Conservation (phyloP, 2,113 vertebrate species). For the Chionis minor region DNA sequence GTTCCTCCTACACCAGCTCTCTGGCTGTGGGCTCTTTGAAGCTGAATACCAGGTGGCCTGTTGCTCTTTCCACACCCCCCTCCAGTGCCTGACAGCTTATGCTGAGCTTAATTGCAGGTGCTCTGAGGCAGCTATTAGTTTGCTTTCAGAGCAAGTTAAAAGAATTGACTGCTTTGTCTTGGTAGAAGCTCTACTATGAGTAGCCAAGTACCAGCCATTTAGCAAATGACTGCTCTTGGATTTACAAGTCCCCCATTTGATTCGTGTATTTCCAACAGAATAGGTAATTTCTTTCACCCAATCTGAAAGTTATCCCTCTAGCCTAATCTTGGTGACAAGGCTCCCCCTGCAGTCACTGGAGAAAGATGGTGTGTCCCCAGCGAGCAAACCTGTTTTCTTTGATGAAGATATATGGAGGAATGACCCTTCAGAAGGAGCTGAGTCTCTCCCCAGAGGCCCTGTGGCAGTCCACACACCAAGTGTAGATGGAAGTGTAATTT, state of each 20-base stretch:
- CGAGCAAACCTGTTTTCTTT: background rate
- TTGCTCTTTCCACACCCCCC: background rate
- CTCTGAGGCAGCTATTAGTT: background rate
- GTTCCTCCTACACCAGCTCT: background rate
- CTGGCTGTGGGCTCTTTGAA: background rate
- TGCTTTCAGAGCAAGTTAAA: background rate
- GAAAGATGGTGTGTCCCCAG: background rate
- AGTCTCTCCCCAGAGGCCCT: background rate
- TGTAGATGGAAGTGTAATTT: background rate
- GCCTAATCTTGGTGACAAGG: background rate
- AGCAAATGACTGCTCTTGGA: background rate
- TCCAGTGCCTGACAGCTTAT: background rate
- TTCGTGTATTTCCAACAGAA: background rate
- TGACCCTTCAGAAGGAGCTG: background rate
- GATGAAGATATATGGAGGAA: background rate
- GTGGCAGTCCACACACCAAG: background rate
- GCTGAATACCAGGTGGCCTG: background rate
- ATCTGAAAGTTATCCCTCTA: too few relatives aligned
- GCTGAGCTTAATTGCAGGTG: background rate
- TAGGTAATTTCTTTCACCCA: background rate
- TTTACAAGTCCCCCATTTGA: rapidly evolving
- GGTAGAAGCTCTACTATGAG: background rate
- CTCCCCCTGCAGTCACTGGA: conserved; percentile 31
- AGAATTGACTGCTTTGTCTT: background rate
- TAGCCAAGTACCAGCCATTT: background rate